Percentiles rank a stretch among this genome's conserved stretches.
phyloP scores from a whole-genome alignment of 1,140 invertebrate genomes.

The Cotesia vestalis region DNA sequence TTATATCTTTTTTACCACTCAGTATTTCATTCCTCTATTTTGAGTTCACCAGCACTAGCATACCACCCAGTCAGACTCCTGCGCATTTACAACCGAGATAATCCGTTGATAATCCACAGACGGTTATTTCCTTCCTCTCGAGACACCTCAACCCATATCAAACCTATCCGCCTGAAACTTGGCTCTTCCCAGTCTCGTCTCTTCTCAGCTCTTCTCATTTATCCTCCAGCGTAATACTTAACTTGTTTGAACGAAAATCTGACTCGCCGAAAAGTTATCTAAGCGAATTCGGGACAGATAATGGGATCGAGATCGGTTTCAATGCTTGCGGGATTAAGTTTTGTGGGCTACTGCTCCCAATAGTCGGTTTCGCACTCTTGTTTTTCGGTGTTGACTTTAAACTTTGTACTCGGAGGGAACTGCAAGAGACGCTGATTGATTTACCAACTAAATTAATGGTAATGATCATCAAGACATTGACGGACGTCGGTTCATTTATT shows the following conservation, averaged over 20 bases:
- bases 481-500: too few species aligned
- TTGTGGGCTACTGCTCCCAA: not conserved
- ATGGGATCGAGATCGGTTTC: slow-evolving; percentile 33
- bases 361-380: not conserved
- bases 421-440: too few species aligned
- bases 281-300: slow-evolving; percentile 20
- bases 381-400: too few species aligned
- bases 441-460: too few species aligned
- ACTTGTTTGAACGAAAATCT: slow-evolving; percentile 26
- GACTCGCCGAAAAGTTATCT: slow-evolving; percentile 30
- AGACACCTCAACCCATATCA: not conserved
- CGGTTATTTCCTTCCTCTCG: not conserved
- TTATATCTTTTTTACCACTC: slow-evolving; percentile 2
- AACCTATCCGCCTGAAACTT: not conserved
- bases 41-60: not conserved
- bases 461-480: too few species aligned
- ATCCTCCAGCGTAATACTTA: not conserved
- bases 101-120: slow-evolving; percentile 40
- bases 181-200: too few species aligned
- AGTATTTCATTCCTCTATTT: too few species aligned
- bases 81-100: slow-evolving; percentile 24
- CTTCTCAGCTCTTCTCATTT: not conserved
- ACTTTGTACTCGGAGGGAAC: too few species aligned
- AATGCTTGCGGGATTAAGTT: slow-evolving; percentile 12
- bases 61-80: not conserved